Evolutionary conservation across 1,140 invertebrate genomes (phyloP).

Genomic region (Eumaeus atala): DNA sequence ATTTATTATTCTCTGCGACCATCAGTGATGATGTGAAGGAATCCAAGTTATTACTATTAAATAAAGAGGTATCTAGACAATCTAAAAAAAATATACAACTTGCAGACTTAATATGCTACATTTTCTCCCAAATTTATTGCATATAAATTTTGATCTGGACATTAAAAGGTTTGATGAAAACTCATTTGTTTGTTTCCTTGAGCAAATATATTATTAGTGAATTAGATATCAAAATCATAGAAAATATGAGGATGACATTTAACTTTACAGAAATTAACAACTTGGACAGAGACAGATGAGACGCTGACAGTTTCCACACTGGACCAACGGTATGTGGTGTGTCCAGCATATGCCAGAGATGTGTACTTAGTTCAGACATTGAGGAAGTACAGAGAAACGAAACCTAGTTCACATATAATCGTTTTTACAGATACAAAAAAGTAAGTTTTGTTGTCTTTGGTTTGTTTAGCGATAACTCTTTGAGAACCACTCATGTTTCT

Average conservation of each 20-base stretch:
- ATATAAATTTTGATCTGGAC: too few relatives aligned
- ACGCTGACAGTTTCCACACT: conserved; percentile 90
- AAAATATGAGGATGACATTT: too few relatives aligned
- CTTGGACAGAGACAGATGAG: conserved; percentile 79
- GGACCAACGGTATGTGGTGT: conserved; percentile 92
- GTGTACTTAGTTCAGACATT: conserved; percentile 94
- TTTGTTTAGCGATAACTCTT: too few relatives aligned
- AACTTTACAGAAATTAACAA: conserved; percentile 54
- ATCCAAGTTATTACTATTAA: conserved; percentile 54
- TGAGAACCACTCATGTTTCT: too few relatives aligned
- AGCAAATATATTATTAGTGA: too few relatives aligned
- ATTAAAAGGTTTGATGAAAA: too few relatives aligned
- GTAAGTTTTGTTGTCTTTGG: too few relatives aligned
- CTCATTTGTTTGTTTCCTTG: too few relatives aligned
- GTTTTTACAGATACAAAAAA: conserved; percentile 97
- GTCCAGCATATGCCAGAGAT: conserved; percentile 92
- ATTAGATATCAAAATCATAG: too few relatives aligned
- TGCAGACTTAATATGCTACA: too few relatives aligned
- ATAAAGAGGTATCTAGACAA: conserved; percentile 46
- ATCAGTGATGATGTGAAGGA: conserved; percentile 86
- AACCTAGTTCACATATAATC: conserved; percentile 88
- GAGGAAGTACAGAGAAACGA: conserved; percentile 82
- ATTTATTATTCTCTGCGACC: conserved; percentile 96
- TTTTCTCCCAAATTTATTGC: too few relatives aligned
- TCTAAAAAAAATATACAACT: too few relatives aligned